Base-by-base conservation (phyloP, 92 coral and sea anemone genomes). In the Umimayanthus kanabou region DNA sequence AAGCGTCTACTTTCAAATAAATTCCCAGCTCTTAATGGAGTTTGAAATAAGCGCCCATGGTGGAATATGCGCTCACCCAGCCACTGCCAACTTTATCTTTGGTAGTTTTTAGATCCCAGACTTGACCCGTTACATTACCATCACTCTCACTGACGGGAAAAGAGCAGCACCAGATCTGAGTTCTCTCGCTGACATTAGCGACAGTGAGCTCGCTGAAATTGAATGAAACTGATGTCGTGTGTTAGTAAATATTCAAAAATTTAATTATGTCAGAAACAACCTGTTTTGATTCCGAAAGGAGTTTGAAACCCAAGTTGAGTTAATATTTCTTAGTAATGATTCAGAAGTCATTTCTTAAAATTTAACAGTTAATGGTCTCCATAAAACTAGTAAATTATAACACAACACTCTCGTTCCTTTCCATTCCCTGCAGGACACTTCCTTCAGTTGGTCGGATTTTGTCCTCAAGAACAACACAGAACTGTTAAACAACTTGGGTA, bases 371-470 rank as follows among this genome's bases (percentile, higher is more conserved):
- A 20, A 61, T 5, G 22, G 2, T 53, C 58, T 53, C 58, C 58
- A 53, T 53, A 53, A 53, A 53, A 53, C 18, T 53, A 18, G 14
- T 53, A 53, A 50, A 0, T 2, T 22, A 28, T 72, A 28, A 9
- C 39, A 72, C 40, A 72, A 72, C 76, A 72, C 40, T 78, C 47
- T 42, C 30, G 43, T 85, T 57, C 70, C 26, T 16, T 11, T 80
- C 6, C 58, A 65, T 77, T 61, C 33, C 78, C 53, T 81, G 25
- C 85, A 97, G 99, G 99, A 97, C 73, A 97, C 98, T 86, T 95
- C 94, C 4, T 97, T 97, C 83, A 92, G 95, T 50, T 97, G 99
- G 99, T 76, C 96, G 18, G 99, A 97, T 85, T 97, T 97, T 83
- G 92, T 93, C 50, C 37, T 88, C 84, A 95, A 91, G 93, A 97